A percentile compares a stretch with the other conserved stretches of the same genome.
Evolutionary conservation across 1,140 invertebrate species (phyloP).

Genomic region (Hesperophylax magnus): DNA sequence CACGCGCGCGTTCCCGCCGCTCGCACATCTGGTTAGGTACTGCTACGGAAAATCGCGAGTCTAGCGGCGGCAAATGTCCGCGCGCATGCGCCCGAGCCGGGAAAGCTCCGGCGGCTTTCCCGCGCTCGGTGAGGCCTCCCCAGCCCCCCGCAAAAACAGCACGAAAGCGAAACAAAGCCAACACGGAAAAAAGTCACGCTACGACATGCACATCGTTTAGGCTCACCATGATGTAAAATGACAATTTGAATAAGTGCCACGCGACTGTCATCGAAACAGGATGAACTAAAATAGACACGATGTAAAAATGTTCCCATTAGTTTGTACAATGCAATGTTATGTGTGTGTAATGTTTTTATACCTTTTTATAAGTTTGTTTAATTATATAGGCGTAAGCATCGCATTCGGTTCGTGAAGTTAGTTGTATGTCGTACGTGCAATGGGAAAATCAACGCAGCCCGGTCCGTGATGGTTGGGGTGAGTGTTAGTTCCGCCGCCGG

Average conservation of each 20-base stretch:
- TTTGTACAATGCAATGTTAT: neutral
- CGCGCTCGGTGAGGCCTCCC: neutral
- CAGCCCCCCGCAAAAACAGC: neutral
- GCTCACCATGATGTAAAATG: neutral
- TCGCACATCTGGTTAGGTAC: neutral
- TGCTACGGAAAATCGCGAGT: slow-evolving; percentile 5
- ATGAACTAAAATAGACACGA: neutral
- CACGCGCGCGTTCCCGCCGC: slow-evolving; percentile 9
- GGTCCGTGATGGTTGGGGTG: neutral
- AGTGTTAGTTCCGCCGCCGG: neutral
- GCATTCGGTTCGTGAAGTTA: neutral
- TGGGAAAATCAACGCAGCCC: slow-evolving; percentile 10
- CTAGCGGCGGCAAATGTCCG: neutral
- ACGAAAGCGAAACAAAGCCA: neutral
- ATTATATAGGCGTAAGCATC: no score
- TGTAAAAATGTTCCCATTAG: neutral
- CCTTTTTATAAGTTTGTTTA: neutral
- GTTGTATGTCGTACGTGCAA: neutral
- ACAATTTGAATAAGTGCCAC: neutral
- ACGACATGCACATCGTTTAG: neutral
- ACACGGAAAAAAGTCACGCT: neutral
- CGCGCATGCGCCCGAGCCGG: neutral
- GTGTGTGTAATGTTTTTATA: neutral
- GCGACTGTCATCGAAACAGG: neutral
- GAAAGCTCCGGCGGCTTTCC: slow-evolving; percentile 30